phyloP scores from a whole-genome alignment of 2,888 invertebrate species.

The Torymus tubicola region DNA sequence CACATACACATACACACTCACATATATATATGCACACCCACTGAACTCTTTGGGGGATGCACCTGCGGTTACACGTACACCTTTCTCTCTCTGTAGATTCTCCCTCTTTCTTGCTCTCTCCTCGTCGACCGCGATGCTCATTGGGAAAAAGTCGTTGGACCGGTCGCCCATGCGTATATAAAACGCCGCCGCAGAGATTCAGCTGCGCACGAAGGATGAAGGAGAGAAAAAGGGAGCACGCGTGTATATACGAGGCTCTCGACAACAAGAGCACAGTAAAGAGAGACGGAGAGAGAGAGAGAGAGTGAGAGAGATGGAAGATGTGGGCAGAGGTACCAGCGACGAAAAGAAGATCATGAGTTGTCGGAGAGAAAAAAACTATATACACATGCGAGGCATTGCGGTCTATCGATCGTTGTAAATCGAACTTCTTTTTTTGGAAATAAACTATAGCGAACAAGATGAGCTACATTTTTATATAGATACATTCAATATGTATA shows the following conservation, averaged over 20 bases:
- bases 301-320: background rate
- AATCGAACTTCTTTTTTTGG: no score
- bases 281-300: background rate
- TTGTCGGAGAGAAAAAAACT: no score
- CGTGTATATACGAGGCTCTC: background rate
- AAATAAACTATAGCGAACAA: no score
- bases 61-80: conserved; percentile 37
- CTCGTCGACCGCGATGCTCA: background rate
- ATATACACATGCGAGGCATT: no score
- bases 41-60: conserved; percentile 29
- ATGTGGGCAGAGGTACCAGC: no score
- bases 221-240: conserved; percentile 6
- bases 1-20: background rate
- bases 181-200: background rate
- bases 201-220: background rate
- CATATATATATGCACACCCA: background rate
- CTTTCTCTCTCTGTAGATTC: background rate
- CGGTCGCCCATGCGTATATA: conserved; percentile 1
- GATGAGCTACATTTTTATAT: no score
- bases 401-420: no score
- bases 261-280: background rate
- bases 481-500: no score
- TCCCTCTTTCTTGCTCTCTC: background rate
- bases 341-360: no score
- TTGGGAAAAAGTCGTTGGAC: conserved; percentile 35